These are phyloP conservation scores for Catamblyrhynchus diadema DNA, from an alignment of 2,797 vertebrate genomes.

Conservation along the genomic window DNA sequence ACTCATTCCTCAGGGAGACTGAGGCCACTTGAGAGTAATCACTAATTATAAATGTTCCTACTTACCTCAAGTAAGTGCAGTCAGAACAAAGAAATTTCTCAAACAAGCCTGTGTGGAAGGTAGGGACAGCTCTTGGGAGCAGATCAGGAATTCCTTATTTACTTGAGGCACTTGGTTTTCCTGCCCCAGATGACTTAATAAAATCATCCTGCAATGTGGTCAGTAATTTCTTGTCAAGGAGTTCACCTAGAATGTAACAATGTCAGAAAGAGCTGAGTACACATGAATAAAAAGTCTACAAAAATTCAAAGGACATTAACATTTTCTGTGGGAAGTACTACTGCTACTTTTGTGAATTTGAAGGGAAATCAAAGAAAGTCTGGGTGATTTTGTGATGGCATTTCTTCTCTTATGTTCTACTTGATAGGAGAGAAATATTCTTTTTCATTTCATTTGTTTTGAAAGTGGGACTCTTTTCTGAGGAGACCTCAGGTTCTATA, in stretches of 20 bases:
- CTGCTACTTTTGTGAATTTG: neutral
- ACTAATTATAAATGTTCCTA: neutral
- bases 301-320: neutral
- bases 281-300: neutral
- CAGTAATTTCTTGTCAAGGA: neutral
- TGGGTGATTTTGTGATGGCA: neutral
- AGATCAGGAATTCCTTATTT: neutral
- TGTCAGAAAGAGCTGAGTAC: neutral
- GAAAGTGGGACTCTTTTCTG: neutral
- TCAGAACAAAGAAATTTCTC: neutral
- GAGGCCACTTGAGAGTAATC: neutral
- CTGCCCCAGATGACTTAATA: neutral
- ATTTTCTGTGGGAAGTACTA: neutral
- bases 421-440: neutral
- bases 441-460: neutral
- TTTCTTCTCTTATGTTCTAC: neutral
- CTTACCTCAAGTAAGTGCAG: neutral
- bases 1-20: neutral
- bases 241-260: neutral
- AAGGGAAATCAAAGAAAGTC: neutral
- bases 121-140: neutral
- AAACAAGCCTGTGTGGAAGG: neutral
- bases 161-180: neutral
- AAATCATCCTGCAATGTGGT: neutral
- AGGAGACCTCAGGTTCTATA: neutral